Evolutionary conservation across 2,113 vertebrate genomes (phyloP).

Genomic region (Microcebus murinus): DNA sequence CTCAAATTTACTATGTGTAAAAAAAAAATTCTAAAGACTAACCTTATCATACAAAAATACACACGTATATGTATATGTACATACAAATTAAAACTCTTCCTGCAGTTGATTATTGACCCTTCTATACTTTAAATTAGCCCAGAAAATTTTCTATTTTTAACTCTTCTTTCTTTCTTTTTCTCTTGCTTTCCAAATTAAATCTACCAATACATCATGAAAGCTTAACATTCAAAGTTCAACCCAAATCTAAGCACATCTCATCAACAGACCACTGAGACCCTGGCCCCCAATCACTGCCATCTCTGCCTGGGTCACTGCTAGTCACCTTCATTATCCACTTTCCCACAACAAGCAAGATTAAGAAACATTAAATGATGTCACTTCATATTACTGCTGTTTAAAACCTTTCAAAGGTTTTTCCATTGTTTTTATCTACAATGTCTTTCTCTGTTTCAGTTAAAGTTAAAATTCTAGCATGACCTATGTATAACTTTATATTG

Average conservation of each 20-base stretch:
- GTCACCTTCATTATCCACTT: neutral
- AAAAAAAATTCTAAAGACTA: neutral
- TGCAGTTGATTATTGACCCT: neutral
- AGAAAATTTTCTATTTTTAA: neutral
- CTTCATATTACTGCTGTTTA: neutral
- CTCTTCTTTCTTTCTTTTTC: neutral
- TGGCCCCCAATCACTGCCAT: neutral
- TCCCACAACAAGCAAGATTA: too few species aligned
- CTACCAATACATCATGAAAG: neutral
- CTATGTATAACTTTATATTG: neutral
- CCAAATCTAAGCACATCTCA: neutral
- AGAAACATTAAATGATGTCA: neutral
- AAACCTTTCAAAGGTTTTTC: neutral
- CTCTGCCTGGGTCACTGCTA: neutral
- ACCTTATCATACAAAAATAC: neutral
- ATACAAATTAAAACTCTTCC: neutral
- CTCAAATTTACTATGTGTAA: neutral
- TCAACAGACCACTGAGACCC: neutral
- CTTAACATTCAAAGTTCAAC: neutral
- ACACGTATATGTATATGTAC: neutral
- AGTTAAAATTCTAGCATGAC: neutral
- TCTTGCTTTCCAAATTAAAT: neutral
- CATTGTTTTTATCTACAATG: neutral
- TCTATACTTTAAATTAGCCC: neutral
- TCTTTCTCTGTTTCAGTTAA: neutral